These are phyloP conservation scores for Nibea albiflora DNA, from an alignment of 2,113 vertebrate genomes.

Conservation along the genomic window DNA sequence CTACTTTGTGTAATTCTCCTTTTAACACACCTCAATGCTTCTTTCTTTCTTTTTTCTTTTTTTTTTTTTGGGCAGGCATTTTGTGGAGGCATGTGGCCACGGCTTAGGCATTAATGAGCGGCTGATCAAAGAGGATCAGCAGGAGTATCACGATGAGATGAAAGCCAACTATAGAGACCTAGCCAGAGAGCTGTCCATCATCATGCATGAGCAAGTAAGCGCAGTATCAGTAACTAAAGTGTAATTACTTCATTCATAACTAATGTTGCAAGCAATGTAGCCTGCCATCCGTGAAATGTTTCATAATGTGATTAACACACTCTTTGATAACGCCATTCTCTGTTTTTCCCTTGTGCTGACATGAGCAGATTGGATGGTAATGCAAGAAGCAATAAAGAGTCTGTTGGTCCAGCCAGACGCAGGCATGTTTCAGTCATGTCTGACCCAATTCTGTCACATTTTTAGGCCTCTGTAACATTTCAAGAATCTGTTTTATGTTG, in stretches of 20 bases:
- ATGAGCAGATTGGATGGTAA: constrained; percentile 98
- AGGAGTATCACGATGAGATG: constrained; percentile 99
- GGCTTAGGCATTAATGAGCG: constrained; percentile 93
- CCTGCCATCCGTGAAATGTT: constrained; percentile 11
- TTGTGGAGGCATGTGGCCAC: constrained; percentile 97
- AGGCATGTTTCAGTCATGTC: background rate
- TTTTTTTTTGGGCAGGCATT: constrained; percentile 87
- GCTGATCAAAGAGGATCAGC: constrained; percentile 97
- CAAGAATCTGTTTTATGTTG: background rate
- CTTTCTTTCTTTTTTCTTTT: no score
- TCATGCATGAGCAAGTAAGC: constrained; percentile 96
- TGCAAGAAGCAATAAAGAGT: constrained; percentile 57
- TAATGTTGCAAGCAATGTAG: background rate
- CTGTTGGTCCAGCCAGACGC: constrained; percentile 66
- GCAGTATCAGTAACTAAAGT: background rate
- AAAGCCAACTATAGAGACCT: constrained; percentile 97
- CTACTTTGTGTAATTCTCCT: constrained; percentile 22
- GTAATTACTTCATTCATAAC: background rate
- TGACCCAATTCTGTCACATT: background rate
- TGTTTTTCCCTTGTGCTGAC: constrained; percentile 85
- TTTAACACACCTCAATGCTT: constrained; percentile 1
- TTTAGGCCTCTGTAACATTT: background rate
- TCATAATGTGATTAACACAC: constrained; percentile 23
- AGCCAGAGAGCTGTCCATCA: constrained; percentile 94
- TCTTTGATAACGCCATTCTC: constrained; percentile 67